Evolutionary conservation across 2,888 invertebrate species (phyloP), one percentile per base, ranked within the genome.

Genomic region (Flabesymbios commensalis): DNA sequence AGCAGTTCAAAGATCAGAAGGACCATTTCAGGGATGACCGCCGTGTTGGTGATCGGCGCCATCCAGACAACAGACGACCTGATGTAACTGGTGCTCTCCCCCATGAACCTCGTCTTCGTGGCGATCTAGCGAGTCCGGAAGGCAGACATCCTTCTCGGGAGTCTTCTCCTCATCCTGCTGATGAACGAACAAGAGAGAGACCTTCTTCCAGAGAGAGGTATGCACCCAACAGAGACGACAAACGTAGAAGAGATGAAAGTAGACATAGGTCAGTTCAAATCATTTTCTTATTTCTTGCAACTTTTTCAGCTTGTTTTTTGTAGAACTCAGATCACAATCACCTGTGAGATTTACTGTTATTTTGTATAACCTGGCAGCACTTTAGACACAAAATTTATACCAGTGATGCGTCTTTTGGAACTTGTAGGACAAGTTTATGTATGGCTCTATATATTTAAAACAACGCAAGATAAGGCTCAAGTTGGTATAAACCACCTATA

Each of bases 231-330:
- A 4, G 62, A 56, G 24, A 45, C 24, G 61, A 48, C 29, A 19
- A 51, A 24, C 52, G 59, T 7, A 39, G 62, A 29, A 49, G 65
- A 2, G 65, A 65, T 5, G 62, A 59, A 29, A 32, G 41, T 33
- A 60, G 65, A 36, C 64, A 57, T 41, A 64, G 61, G 61, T 61
- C 31, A 48, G 57, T 51, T 36, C 24, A 10, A 24, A 28, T 55
- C 7, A 14, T n/a, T n/a, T 14, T n/a, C 39, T n/a, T n/a, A 10
- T n/a, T n/a, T n/a, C 39, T n/a, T n/a, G 10, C 10, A 14, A 36
- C 39, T 36, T 10, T 36, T n/a, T 43, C 42, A 39, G 42, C 28
- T 28, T 2, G 2, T 10, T 19, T 14, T 10, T 19, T 17, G 14
- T 54, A 29, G n/a, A n/a, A n/a, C n/a, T n/a, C n/a, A n/a, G n/a